Conservation (phyloP, 2,888 invertebrate species). For the Furcula furcula region DNA sequence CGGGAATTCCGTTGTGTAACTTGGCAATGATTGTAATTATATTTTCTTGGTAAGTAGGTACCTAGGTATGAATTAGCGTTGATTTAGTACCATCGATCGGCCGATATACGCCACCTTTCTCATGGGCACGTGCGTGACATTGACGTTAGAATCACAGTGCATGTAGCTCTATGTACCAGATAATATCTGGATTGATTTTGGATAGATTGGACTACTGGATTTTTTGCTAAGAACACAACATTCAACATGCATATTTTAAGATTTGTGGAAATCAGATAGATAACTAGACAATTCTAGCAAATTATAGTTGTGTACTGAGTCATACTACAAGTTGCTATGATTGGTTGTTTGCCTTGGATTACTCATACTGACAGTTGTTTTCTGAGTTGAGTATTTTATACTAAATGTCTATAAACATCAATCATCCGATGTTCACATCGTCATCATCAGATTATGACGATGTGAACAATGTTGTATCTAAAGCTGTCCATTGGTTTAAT, state of each 20-base stretch:
- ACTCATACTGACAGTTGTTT: not conserved
- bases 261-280: too few relatives aligned
- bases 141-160: slow-evolving; percentile 42
- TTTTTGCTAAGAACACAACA: too few relatives aligned
- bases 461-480: too few relatives aligned
- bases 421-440: too few relatives aligned
- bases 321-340: slow-evolving; percentile 1
- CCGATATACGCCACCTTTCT: slow-evolving; percentile 25
- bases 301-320: not conserved
- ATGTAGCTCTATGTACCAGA: too few relatives aligned
- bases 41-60: slow-evolving; percentile 26
- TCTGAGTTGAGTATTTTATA: too few relatives aligned
- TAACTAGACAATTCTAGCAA: not conserved
- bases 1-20: slow-evolving; percentile 30
- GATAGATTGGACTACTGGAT: too few relatives aligned
- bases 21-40: slow-evolving; percentile 21
- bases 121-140: slow-evolving; percentile 61
- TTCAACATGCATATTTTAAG: too few relatives aligned
- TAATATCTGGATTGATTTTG: too few relatives aligned
- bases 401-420: too few relatives aligned
- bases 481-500: too few relatives aligned
- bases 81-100: slow-evolving; percentile 31
- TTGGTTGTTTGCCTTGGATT: slow-evolving; percentile 3
- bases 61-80: slow-evolving; percentile 27
- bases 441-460: too few relatives aligned